Evolutionary conservation across 1,140 invertebrate genomes (phyloP), one percentile per base, ranked within the genome.

Genomic region (Steinernema feltiae): DNA sequence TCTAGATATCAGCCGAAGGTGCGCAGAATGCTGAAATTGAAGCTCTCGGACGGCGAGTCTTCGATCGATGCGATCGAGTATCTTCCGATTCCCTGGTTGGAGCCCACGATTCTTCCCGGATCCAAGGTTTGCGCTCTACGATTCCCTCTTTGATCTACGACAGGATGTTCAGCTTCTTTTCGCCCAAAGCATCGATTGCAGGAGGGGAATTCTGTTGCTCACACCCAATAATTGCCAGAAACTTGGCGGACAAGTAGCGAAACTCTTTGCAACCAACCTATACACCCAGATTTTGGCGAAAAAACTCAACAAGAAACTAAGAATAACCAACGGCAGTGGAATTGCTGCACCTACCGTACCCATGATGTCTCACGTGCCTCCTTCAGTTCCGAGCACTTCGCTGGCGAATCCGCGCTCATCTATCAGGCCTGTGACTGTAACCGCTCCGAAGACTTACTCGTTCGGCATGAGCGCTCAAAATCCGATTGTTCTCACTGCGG

Each of bases 211-310:
- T 63, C 24, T 63, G 12, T 7, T 63, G 24, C 53, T 63, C 2
- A 63, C 53, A 7, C 53, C 53, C 15, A 27, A 63, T 17, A 63
- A 63, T 27, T 63, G 53, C 24, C 53, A 63, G 24, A 63, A 73
- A 73, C 24, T 73, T 2, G 41, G 41, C 69, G 41, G 41, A 7
- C 7, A 73, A 73, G 72, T 63, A 7, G 53, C 71, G 15, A 27
- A 73, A 73, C 72, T 74, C 32, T 73, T 73, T 24, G 7, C 7
- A 63, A 73, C 53, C 12, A 63, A 63, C 24, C 24, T 63, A 12
- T 21, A 15, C 12, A 63, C 12, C 53, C 2, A 3, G 2, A 27
- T 63, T 15, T 21, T 63, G 15, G 53, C 53, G 24, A 63, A 63
- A 21, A 12, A 63, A 21, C 53, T 63, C 53, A 27, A 27, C 12